Conservation (phyloP, 2,888 invertebrate genomes). For the Drosophila conformis region DNA sequence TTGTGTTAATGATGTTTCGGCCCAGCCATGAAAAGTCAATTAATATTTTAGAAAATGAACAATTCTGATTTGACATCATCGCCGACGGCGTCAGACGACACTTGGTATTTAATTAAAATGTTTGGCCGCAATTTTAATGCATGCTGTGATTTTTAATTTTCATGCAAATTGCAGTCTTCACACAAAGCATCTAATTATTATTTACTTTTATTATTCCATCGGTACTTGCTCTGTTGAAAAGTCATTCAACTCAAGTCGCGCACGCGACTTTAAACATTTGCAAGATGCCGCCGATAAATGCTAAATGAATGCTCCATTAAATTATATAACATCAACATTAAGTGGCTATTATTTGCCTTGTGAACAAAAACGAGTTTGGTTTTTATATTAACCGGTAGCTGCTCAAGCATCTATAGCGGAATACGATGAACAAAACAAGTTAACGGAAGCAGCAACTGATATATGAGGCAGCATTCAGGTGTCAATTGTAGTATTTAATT, state of each 20-base stretch:
- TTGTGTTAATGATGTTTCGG: conserved; percentile 74
- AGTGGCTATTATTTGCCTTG: conserved; percentile 57
- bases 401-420: neutral
- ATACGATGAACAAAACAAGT: neutral
- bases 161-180: conserved; percentile 45
- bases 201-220: neutral
- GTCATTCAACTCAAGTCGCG: conserved; percentile 46
- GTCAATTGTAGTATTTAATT: neutral
- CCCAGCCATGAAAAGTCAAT: conserved; percentile 71
- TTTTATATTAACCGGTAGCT: conserved; percentile 25
- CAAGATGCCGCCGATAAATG: conserved; percentile 33
- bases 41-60: conserved; percentile 67
- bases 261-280: conserved; percentile 51
- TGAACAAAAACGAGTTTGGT: conserved; percentile 44
- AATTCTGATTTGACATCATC: conserved; percentile 58
- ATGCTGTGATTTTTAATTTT: conserved; percentile 69
- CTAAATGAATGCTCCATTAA: conserved; percentile 55
- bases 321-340: conserved; percentile 44
- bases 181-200: conserved; percentile 9
- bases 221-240: conserved; percentile 1
- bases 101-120: conserved; percentile 65
- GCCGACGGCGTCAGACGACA: conserved; percentile 13
- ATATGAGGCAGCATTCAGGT: conserved; percentile 10
- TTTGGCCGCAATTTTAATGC: conserved; percentile 53
- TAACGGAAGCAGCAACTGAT: neutral